Conservation (phyloP, 2,113 vertebrate species). For the Otolemur garnettii region DNA sequence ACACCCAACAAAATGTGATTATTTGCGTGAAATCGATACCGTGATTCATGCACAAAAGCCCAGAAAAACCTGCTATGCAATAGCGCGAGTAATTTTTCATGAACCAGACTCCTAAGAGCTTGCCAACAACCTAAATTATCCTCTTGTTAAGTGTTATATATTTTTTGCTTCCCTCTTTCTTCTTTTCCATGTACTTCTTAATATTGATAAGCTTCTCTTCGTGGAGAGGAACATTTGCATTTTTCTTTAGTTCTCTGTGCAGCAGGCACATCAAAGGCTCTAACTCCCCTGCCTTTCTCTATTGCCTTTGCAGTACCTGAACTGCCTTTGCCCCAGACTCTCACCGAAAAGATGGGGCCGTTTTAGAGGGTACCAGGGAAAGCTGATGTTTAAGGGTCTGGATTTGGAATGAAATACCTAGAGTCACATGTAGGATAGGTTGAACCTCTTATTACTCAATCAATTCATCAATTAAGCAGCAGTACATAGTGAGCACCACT, state of each 20-base stretch:
- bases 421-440: background rate
- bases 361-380: background rate
- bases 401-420: background rate
- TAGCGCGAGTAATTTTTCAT: conserved; percentile 83
- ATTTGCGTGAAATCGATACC: conserved; percentile 78
- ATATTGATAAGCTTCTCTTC: conserved; percentile 86
- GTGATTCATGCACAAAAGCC: conserved; percentile 83
- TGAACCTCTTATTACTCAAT: conserved; percentile 18
- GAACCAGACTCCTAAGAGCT: conserved; percentile 81
- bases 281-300: background rate
- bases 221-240: conserved; percentile 84
- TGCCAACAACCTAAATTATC: conserved; percentile 87
- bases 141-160: conserved; percentile 86
- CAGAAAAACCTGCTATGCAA: conserved; percentile 79
- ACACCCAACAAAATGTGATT: conserved; percentile 77
- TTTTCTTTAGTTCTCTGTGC: conserved; percentile 67
- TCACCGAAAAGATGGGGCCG: background rate
- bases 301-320: conserved; percentile 31
- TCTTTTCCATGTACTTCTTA: conserved; percentile 84
- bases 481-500: background rate
- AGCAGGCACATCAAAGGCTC: conserved; percentile 82
- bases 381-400: background rate
- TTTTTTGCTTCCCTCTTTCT: conserved; percentile 86
- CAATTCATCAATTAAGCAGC: background rate
- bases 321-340: background rate